phyloP scores from a whole-genome alignment of 2,888 invertebrate genomes.

The Eustalomyia histrio region DNA sequence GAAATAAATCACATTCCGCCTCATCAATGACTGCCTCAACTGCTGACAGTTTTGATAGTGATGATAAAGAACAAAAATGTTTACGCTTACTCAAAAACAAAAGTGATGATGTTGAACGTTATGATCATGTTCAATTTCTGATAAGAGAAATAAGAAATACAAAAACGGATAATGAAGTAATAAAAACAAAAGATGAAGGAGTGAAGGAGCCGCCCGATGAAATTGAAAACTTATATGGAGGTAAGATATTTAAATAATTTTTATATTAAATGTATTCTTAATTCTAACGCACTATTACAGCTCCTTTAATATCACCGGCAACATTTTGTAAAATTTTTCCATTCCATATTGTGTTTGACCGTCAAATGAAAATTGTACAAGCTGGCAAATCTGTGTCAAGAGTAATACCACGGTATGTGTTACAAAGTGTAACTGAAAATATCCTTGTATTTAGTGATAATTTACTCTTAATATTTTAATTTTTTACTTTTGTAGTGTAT shows the following conservation, averaged over 20 bases:
- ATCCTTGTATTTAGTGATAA: not conserved
- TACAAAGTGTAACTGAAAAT: not conserved
- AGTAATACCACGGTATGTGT: slow-evolving; percentile 85
- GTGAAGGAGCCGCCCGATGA: slow-evolving; percentile 76
- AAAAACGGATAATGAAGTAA: slow-evolving; percentile 83
- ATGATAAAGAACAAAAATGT: slow-evolving; percentile 75
- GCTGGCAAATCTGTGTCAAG: slow-evolving; percentile 93
- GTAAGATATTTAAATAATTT: slow-evolving; percentile 66
- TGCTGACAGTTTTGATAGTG: slow-evolving; percentile 71
- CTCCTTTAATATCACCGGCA: slow-evolving; percentile 92
- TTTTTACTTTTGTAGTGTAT: too few relatives aligned
- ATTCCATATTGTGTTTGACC: slow-evolving; percentile 97
- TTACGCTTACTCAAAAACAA: slow-evolving; percentile 78
- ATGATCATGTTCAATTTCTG: slow-evolving; percentile 94
- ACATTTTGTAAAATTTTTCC: slow-evolving; percentile 97
- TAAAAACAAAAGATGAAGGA: slow-evolving; percentile 76
- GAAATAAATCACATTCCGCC: slow-evolving; percentile 66
- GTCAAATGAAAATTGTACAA: slow-evolving; percentile 91
- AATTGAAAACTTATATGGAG: slow-evolving; percentile 78
- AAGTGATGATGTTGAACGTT: slow-evolving; percentile 80
- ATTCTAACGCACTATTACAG: slow-evolving; percentile 80
- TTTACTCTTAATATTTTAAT: too few relatives aligned
- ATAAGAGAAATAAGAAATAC: slow-evolving; percentile 87
- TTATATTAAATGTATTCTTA: too few relatives aligned
- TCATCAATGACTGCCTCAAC: slow-evolving; percentile 58